Percentiles rank a stretch among this genome's conserved stretches.
Conservation (phyloP, 2,797 vertebrate species). For the Squalus acanthias region DNA sequence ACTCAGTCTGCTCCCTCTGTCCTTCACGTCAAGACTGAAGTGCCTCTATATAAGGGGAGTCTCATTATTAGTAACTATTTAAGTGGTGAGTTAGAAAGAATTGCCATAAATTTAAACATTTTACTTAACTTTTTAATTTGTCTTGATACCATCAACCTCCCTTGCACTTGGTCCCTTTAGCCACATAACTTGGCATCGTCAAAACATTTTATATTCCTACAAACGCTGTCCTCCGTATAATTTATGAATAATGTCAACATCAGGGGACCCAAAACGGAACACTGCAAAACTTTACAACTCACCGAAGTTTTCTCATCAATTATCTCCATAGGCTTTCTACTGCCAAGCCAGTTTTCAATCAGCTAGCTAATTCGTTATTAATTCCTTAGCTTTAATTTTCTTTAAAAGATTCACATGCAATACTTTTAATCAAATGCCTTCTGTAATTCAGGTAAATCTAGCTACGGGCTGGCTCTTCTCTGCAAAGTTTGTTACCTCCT, state of each 20-base stretch:
- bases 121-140: neutral
- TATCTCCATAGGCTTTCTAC: too few species aligned
- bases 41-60: neutral
- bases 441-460: neutral
- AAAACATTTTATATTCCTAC: neutral
- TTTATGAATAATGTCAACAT: neutral
- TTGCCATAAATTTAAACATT: neutral
- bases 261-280: neutral
- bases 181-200: neutral
- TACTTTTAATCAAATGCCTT: slow-evolving; percentile 1
- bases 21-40: neutral
- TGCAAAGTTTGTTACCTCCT: neutral
- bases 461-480: neutral
- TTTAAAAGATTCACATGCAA: neutral
- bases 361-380: neutral
- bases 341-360: neutral
- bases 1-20: neutral
- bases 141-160: neutral
- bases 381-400: neutral
- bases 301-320: neutral
- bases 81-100: neutral
- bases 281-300: neutral
- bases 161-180: neutral
- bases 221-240: neutral
- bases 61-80: neutral